Evolutionary conservation across 2,113 vertebrate species (phyloP).

Genomic region (Coregonus clupeaformis): DNA sequence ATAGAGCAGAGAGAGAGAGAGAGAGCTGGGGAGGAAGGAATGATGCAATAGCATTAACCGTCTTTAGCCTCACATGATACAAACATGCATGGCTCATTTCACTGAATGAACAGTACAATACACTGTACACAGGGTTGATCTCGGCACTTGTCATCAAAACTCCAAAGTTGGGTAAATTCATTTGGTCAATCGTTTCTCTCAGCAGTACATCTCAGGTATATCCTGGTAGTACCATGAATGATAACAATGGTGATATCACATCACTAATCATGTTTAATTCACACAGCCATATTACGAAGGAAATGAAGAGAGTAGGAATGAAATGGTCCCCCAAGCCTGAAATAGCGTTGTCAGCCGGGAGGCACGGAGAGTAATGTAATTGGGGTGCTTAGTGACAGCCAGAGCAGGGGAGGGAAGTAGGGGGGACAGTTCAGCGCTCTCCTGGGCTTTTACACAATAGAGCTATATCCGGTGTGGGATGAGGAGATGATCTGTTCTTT

Average conservation of each 20-base stretch:
- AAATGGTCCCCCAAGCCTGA: conserved; percentile 47
- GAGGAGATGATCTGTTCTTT: conserved; percentile 26
- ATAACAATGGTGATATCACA: too few species aligned
- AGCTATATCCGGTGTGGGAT: conserved; percentile 22
- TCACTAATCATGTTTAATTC: too few species aligned
- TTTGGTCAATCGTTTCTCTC: too few species aligned
- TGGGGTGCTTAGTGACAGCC: conserved; percentile 48
- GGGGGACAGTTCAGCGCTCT: conserved; percentile 23
- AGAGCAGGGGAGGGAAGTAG: background rate
- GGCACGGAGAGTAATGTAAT: conserved; percentile 52
- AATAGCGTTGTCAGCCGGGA: conserved; percentile 59
- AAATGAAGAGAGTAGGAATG: conserved; percentile 42
- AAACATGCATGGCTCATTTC: conserved; percentile 11
- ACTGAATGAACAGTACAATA: background rate
- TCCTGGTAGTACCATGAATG: background rate
- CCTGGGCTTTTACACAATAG: conserved; percentile 34
- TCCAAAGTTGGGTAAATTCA: too few species aligned
- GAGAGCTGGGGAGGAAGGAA: conserved; percentile 22
- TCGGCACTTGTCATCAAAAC: too few species aligned
- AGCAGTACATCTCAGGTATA: too few species aligned
- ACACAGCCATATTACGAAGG: background rate
- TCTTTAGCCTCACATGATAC: conserved; percentile 7
- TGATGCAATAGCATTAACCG: conserved; percentile 41
- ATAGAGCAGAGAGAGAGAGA: conserved; percentile 9
- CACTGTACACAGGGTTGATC: too few species aligned